Percentiles rank a stretch among this genome's conserved stretches.
phyloP scores from a whole-genome alignment of 2,113 vertebrate genomes.

The Cariama cristata region DNA sequence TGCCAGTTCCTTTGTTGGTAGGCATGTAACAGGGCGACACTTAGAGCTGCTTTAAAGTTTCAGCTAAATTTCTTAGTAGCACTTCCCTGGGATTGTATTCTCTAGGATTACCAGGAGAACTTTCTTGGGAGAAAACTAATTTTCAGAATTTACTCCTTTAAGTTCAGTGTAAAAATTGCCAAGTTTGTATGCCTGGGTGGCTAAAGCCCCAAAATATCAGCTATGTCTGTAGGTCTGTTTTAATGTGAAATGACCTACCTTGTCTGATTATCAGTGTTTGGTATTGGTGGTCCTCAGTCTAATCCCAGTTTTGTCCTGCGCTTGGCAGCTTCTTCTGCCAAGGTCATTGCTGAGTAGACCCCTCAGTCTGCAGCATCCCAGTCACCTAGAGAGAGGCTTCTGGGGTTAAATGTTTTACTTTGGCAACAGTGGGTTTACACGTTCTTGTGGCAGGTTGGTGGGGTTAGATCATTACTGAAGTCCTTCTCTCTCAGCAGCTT shows the following conservation, averaged over 20 bases:
- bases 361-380: background rate
- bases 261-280: background rate
- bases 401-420: background rate
- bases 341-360: background rate
- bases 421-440: fast-evolving
- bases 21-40: background rate
- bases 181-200: background rate
- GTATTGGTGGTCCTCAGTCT: background rate
- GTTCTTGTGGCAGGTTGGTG: background rate
- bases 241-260: background rate
- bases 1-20: background rate
- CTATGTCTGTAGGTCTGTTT: background rate
- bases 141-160: background rate
- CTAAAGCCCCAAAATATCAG: background rate
- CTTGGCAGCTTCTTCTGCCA: background rate
- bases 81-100: background rate
- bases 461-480: background rate
- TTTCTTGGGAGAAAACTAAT: background rate
- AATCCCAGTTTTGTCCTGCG: background rate
- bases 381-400: background rate
- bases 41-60: background rate
- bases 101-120: background rate
- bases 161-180: background rate
- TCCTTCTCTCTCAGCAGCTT: background rate
- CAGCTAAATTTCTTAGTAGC: background rate